Conservation (phyloP, 2,113 vertebrate genomes). For the Limanda limanda region DNA sequence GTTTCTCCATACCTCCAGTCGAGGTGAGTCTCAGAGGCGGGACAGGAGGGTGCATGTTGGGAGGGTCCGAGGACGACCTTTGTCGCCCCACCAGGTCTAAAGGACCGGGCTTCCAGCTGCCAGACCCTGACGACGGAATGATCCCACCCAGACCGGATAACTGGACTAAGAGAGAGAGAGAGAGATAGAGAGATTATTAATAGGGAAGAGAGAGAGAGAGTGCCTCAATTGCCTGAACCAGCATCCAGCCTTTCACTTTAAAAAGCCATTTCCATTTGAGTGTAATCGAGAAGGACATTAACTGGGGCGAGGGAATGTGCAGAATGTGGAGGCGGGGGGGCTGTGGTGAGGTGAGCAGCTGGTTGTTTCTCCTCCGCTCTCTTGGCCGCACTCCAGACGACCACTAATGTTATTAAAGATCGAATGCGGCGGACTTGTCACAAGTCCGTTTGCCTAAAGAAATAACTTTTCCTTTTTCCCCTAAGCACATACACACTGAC, state of each 20-base stretch:
- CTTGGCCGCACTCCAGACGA: conserved; percentile 57
- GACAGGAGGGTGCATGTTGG: conserved; percentile 95
- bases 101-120: conserved; percentile 91
- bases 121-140: conserved; percentile 86
- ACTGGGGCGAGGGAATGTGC: conserved; percentile 53
- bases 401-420: conserved; percentile 59
- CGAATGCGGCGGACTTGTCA: conserved; percentile 3
- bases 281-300: conserved; percentile 44
- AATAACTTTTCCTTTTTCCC: background rate
- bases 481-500: background rate
- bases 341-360: conserved; percentile 38
- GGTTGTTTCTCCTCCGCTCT: conserved; percentile 33
- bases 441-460: background rate
- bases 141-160: conserved; percentile 84
- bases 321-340: conserved; percentile 35
- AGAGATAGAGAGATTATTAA: background rate
- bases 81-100: conserved; percentile 91
- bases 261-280: conserved; percentile 28
- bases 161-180: conserved; percentile 80
- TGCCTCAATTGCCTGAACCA: conserved; percentile 20
- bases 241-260: conserved; percentile 17
- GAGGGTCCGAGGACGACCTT: conserved; percentile 97
- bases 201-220: background rate
- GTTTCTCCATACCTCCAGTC: conserved; percentile 85
- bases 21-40: conserved; percentile 95